phyloP scores from a whole-genome alignment of 2,113 vertebrate genomes.

The Pavo muticus region DNA sequence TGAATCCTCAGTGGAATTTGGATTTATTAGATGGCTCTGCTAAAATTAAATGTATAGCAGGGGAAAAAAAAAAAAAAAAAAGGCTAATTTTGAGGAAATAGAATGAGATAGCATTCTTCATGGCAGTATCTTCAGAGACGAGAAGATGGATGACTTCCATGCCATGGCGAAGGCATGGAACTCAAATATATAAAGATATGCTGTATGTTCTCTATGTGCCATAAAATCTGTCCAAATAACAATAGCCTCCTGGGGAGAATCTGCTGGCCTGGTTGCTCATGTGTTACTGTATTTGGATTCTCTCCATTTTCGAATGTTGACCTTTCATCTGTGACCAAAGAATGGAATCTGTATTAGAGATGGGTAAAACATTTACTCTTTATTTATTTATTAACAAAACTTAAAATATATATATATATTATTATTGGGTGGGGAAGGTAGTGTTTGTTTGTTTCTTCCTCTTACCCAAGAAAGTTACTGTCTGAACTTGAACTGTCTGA shows the following conservation, averaged over 20 bases:
- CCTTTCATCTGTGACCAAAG: conserved; percentile 73
- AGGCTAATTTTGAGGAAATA: conserved; percentile 2
- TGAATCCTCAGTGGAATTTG: background rate
- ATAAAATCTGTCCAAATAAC: conserved; percentile 68
- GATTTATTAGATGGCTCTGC: background rate
- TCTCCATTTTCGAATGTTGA: conserved; percentile 76
- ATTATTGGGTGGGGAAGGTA: too few species aligned
- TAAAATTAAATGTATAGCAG: conserved; percentile 30
- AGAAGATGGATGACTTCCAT: conserved; percentile 15
- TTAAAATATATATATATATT: too few species aligned
- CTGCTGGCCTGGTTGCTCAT: conserved; percentile 48
- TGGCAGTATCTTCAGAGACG: background rate
- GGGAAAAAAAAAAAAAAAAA: background rate
- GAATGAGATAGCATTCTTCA: background rate
- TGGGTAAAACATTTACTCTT: conserved; percentile 68
- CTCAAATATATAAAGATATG: conserved; percentile 22
- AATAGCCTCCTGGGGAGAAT: conserved; percentile 64
- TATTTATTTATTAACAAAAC: conserved; percentile 70
- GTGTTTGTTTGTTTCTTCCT: background rate
- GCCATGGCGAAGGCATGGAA: background rate
- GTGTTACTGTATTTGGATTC: conserved; percentile 70
- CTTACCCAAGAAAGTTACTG: conserved; percentile 64
- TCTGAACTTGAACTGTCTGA: background rate
- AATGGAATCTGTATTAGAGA: conserved; percentile 65
- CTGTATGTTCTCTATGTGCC: conserved; percentile 41